Evolutionary conservation across 1,140 invertebrate species (phyloP), one percentile per base, ranked within the genome.

Genomic region (Ctenoplectra terminalis): DNA sequence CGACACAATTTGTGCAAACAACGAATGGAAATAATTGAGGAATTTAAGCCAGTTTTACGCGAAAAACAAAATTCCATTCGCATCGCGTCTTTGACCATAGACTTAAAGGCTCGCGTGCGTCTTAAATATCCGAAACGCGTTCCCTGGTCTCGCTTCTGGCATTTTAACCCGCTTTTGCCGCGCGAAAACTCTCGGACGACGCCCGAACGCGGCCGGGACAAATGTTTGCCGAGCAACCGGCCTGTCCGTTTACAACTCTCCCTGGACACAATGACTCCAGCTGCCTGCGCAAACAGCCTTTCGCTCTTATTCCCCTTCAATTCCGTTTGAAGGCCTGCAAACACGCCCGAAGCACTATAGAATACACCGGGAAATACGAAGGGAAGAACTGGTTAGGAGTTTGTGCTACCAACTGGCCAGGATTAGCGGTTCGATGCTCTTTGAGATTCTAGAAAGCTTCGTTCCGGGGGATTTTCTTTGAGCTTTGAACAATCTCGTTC

Each of bases 281-380:
- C 74, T 46, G 60, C 73, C 43, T 67, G 46, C 48, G 50, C 74
- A 76, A 76, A 76, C 74, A 66, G 48, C 48, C 46, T 43, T 15
- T 54, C 74, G 61, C 61, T 52, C 61, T 73, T 73, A 58, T 73
- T 73, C 40, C 70, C 54, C 70, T 67, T 76, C 74, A 52, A 43
- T 66, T 76, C 74, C 74, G 48, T 76, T 76, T 76, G 61, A 76
- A 66, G 74, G 61, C n/a, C 37, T 48, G 61, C 48, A 76, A 76
- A 76, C 43, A 67, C 46, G 58, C 72, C 52, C 17, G 4, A 23
- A 46, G 72, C 46, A 9, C 1, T 0, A 8, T 29, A 11, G 63
- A 66, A 23, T 66, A 43, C 34, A 66, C 15, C 23, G 37, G 13
- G 63, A 9, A 26, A 66, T 43, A 26, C 37, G n/a, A 37, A 1